Evolutionary conservation across 2,888 invertebrate species (phyloP), one percentile per base, ranked within the genome.

Genomic region (Drosophila koepferae): DNA sequence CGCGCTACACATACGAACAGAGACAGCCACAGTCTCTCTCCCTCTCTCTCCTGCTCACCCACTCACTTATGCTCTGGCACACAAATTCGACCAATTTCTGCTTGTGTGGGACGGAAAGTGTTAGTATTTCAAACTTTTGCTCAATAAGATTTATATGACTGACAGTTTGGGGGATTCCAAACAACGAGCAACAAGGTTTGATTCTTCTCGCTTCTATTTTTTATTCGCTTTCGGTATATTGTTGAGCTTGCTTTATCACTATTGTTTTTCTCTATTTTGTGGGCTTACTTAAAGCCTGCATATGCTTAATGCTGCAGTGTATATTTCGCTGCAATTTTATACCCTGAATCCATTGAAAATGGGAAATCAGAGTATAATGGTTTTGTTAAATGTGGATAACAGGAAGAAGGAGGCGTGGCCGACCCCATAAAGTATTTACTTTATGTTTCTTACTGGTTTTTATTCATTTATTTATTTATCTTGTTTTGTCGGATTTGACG

Each of bases 71-170:
- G 41, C 41, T 34, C 8, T 28, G 12, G 4, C 16, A 28, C 36
- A 20, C 28, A 43, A 34, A 54, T 53, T 44, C 64, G n/a, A 20
- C 48, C 36, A 49, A 63, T 40, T 72, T 63, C 28, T 34, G 28
- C 51, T 46, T 69, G 53, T 71, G 40, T 58, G 53, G 48, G 59
- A 58, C 59, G 36, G 56, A 67, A 63, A 76, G 81, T 79, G 73
- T 77, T 65, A 71, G 74, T 69, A 60, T 82, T 88, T 83, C 58
- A 70, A 88, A 86, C 63, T 80, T 82, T 80, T 65, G 53, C 68
- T 71, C 78, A 71, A 72, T 71, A 86, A 80, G 83, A 83, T 86
- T 86, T 83, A 80, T 86, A 59, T 74, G 86, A 82, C 72, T 82
- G 88, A 78, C 86, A 82, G 74, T 70, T 78, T 68, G 43, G 63